A percentile compares a stretch with the other conserved stretches of the same genome.
Conservation (phyloP, 2,888 invertebrate genomes). For the Anarsia innoxiella region DNA sequence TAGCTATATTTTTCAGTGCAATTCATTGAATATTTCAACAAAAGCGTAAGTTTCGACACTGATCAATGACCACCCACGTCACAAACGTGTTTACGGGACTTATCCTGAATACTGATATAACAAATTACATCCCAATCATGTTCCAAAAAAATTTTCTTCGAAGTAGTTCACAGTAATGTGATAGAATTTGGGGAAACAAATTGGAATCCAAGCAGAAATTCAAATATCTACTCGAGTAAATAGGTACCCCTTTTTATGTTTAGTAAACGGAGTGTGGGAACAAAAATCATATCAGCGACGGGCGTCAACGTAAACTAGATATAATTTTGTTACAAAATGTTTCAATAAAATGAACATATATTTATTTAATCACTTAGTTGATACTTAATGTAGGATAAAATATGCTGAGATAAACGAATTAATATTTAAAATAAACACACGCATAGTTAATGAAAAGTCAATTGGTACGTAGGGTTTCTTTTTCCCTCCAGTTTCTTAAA, state of each 20-base stretch:
- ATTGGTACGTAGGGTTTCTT: neutral
- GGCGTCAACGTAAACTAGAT: too few relatives aligned
- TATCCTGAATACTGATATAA: neutral
- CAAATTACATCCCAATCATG: neutral
- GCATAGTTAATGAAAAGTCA: neutral
- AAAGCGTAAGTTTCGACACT: conserved; percentile 26
- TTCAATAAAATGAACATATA: too few relatives aligned
- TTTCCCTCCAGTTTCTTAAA: neutral
- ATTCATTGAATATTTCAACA: neutral
- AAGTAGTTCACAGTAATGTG: neutral
- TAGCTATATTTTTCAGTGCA: neutral
- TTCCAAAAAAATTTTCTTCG: neutral
- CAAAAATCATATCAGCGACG: too few relatives aligned
- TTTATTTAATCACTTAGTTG: too few relatives aligned
- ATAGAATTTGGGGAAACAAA: conserved; percentile 14
- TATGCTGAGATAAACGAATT: too few relatives aligned
- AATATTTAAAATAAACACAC: too few relatives aligned
- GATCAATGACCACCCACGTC: conserved; percentile 30
- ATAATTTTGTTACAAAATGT: too few relatives aligned
- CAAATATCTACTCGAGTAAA: neutral
- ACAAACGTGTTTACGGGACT: neutral
- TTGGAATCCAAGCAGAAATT: conserved; percentile 10
- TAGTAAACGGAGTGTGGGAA: too few relatives aligned
- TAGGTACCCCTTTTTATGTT: neutral
- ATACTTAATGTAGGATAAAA: too few relatives aligned